Percentiles rank a stretch among this genome's conserved stretches.
Conservation (phyloP, 2,888 invertebrate species). For the Lepidonotus clava region DNA sequence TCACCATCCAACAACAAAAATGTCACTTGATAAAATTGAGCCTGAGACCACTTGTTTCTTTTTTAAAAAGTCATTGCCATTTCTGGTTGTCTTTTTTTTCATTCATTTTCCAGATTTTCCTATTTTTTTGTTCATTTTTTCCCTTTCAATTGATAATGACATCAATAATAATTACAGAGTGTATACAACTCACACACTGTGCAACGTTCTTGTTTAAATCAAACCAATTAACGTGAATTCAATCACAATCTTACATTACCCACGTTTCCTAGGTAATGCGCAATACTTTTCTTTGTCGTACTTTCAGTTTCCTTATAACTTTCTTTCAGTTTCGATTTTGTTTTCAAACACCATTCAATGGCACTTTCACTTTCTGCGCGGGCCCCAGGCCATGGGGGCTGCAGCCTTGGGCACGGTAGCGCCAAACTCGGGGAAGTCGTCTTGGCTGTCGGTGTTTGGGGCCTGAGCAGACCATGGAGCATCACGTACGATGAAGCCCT, state of each 20-base stretch:
- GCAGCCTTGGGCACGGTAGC: conserved; percentile 24
- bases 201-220: neutral
- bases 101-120: neutral
- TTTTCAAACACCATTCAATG: neutral
- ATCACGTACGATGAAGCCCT: conserved; percentile 77
- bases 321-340: neutral
- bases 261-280: neutral
- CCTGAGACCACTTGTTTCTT: neutral
- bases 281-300: neutral
- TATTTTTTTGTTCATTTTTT: neutral
- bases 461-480: conserved; percentile 77
- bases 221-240: neutral
- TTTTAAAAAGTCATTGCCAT: neutral
- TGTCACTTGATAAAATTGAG: neutral
- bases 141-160: neutral
- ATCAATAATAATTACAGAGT: neutral
- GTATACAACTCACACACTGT: neutral
- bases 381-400: conserved; percentile 61
- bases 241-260: neutral
- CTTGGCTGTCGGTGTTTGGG: conserved; percentile 75
- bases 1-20: neutral
- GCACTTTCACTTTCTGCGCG: conserved; percentile 46
- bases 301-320: neutral
- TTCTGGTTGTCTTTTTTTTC: neutral
- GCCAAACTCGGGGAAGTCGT: conserved; percentile 79